Percentiles rank a stretch among this genome's conserved stretches.
Conservation (phyloP, 2,797 vertebrate species). For the Menidia menidia region DNA sequence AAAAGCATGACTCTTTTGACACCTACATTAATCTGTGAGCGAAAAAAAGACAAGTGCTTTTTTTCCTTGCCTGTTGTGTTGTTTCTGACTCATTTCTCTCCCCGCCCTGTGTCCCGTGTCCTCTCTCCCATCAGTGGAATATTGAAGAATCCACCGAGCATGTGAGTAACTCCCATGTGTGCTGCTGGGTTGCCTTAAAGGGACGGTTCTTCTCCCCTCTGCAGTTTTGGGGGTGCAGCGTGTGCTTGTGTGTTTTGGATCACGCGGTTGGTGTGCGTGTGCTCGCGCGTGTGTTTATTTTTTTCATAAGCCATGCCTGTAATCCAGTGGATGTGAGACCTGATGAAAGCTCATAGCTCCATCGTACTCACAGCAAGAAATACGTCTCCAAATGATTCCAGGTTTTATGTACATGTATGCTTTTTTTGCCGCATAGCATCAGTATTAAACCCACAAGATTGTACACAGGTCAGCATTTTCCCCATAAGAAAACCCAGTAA, state of each 20-base stretch:
- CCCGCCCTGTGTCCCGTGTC: slow-evolving; percentile 76
- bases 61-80: slow-evolving; percentile 85
- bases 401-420: slow-evolving; percentile 10
- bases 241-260: slow-evolving; percentile 47
- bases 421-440: slow-evolving; percentile 23
- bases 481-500: slow-evolving; percentile 24
- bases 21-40: slow-evolving; percentile 79
- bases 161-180: slow-evolving; percentile 94
- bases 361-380: slow-evolving; percentile 60
- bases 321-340: slow-evolving; percentile 51
- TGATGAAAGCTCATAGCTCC: slow-evolving; percentile 58
- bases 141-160: slow-evolving; percentile 95
- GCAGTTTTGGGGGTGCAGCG: slow-evolving; percentile 62
- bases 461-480: slow-evolving; percentile 31
- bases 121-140: slow-evolving; percentile 91
- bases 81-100: slow-evolving; percentile 82
- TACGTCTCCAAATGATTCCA: slow-evolving; percentile 40
- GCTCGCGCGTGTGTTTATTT: slow-evolving; percentile 40
- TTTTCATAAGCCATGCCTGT: slow-evolving; percentile 37
- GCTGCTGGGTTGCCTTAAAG: slow-evolving; percentile 78
- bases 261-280: slow-evolving; percentile 13
- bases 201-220: slow-evolving; percentile 62
- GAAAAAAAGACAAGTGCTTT: slow-evolving; percentile 84
- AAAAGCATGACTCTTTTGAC: slow-evolving; percentile 73
- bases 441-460: slow-evolving; percentile 27